Base-by-base conservation (phyloP, 2,797 vertebrate species). In the Poecilia gillii region DNA sequence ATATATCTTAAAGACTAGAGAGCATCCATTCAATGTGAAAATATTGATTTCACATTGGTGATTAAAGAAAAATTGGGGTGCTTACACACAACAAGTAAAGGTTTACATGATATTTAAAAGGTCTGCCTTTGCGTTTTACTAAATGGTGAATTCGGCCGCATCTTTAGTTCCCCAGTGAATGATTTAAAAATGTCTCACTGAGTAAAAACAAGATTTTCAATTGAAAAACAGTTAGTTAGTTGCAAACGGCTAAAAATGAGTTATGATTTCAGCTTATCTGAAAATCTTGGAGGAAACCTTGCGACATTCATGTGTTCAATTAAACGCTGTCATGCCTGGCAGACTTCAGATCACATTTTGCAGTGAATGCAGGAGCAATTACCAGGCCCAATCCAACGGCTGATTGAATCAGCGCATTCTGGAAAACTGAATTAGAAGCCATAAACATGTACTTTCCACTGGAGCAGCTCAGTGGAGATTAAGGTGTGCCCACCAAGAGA, bases 351-450 rank as follows among this genome's bases (percentile, higher is more conserved):
- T 46, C 66, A 59, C 70, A 72, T 66, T 72, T 84, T 70, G 23
- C 71, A 73, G 64, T 1, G 14, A 79, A 36, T 64, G 4, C 64
- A 51, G 47, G 33, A 80, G 45, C 13, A 46, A 70, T 39, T 76
- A 51, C 45, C 16, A 7, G 6, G 33, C 51, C 12, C n/a, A 72
- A 75, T 66, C 31, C 49, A n/a, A 85, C 41, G 9, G 73, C 75
- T 81, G 84, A 87, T 81, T 76, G 49, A 87, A 80, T 90, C 80
- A 72, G 72, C 43, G 41, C 80, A 62, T 83, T 79, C 84, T 64
- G 75, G 77, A 87, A 88, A 91, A 90, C 89, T 82, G 78, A 88
- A 88, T 89, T 86, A 88, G 81, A 70, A 81, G 55, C 75, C 76
- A 49, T 80, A 74, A 87, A 85, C 79, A 45, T 83, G 80, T 78